Base-by-base conservation (phyloP, 1,140 invertebrate genomes). In the Camponotus vicinus region DNA sequence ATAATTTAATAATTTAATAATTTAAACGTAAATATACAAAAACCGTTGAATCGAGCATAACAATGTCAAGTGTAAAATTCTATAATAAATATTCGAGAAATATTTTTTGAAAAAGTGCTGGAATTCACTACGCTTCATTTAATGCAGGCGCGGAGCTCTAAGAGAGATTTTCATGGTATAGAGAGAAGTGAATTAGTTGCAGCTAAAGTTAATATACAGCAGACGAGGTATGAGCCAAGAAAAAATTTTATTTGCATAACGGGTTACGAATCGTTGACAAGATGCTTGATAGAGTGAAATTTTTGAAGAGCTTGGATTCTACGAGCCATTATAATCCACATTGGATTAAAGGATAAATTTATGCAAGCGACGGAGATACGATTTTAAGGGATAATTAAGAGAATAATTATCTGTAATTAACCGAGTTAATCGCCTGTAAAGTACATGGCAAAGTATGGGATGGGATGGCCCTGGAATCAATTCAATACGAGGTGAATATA, bases 351-450 rank as follows among this genome's bases (percentile, higher is more conserved):
- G 64, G 59, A 70, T 57, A 49, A 61, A 71, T 87, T 64, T 67
- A 78, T 67, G 27, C 45, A 32, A 86, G 49, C 21, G 37, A 37
- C 55, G 18, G 49, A 75, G 57, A 61, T 66, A 42, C 40, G 85
- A 76, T 83, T 87, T 88, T 87, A 87, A 52, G 57, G 42, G 49
- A 83, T 83, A 88, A 86, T 86, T 86, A 57, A 45, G 9, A 42
- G 70, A 42, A 69, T 55, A 86, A 88, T 88, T 87, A 87, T 21
- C 85, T 73, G 63, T 76, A 88, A 88, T 87, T 88, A 76, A 79
- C 77, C 57, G 34, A 70, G 77, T 82, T 88, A 87, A 77, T 87
- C 77, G 59, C 37, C 45, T 55, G 57, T 66, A 45, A 61, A 71
- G 21, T 64, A 73, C 32, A 85, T 27, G 82, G 63, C 73, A 76